Percentiles rank a stretch among this genome's conserved stretches.
Conservation (phyloP, 2,797 vertebrate genomes). For the Chelidonichthys spinosus region DNA sequence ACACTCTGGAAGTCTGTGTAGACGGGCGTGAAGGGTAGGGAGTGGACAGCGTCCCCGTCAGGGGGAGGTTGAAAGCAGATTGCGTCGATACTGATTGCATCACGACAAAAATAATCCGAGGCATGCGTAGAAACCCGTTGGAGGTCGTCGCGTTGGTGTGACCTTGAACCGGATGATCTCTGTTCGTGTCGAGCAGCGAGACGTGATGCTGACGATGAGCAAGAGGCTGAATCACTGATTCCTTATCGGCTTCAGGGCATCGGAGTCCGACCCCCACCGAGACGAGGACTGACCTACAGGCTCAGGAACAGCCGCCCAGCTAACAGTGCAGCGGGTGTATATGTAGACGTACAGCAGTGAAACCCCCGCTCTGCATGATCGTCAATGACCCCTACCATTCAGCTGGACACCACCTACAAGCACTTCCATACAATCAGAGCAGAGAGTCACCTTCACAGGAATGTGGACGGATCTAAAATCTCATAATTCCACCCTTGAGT, state of each 20-base stretch:
- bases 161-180: slow-evolving; percentile 37
- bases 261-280: slow-evolving; percentile 55
- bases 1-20: not conserved
- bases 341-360: not conserved
- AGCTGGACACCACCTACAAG: too few relatives aligned
- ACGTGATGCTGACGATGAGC: slow-evolving; percentile 56
- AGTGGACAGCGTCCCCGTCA: not conserved
- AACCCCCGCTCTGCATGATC: not conserved
- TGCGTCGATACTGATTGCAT: not conserved
- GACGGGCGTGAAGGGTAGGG: slow-evolving; percentile 2
- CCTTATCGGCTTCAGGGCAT: slow-evolving; percentile 58
- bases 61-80: not conserved
- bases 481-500: too few relatives aligned
- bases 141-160: slow-evolving; percentile 25
- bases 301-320: slow-evolving; percentile 21
- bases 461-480: too few relatives aligned
- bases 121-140: not conserved
- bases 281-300: slow-evolving; percentile 48
- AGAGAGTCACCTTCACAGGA: too few relatives aligned
- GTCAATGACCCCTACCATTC: too few relatives aligned
- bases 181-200: slow-evolving; percentile 60
- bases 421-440: too few relatives aligned
- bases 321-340: slow-evolving; percentile 1
- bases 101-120: not conserved
- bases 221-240: slow-evolving; percentile 66